A percentile compares a stretch with the other conserved stretches of the same genome.
phyloP scores from a whole-genome alignment of 1,140 invertebrate species.

The Macrostomum lignano region DNA sequence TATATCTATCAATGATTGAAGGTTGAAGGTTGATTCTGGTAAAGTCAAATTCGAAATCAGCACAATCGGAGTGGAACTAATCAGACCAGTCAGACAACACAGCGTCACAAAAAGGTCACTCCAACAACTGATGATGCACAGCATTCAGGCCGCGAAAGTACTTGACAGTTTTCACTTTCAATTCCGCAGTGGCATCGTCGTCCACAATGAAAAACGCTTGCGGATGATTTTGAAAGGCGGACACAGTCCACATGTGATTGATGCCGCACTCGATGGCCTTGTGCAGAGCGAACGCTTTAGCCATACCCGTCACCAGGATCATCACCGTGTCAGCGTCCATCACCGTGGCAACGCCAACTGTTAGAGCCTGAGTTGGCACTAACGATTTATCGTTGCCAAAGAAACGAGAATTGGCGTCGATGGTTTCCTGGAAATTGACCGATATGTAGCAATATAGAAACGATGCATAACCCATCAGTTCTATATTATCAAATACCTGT shows the following conservation, averaged over 20 bases:
- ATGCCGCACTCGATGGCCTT: slow-evolving; percentile 86
- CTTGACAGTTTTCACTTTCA: slow-evolving; percentile 90
- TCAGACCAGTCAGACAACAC: too few relatives aligned
- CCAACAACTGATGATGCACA: too few relatives aligned
- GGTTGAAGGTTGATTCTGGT: too few relatives aligned
- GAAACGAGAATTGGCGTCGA: slow-evolving; percentile 80
- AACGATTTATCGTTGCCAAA: slow-evolving; percentile 64
- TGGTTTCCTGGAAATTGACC: too few relatives aligned
- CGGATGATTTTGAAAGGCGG: slow-evolving; percentile 74
- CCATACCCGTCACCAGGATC: slow-evolving; percentile 83
- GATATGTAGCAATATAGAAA: too few relatives aligned
- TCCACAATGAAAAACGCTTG: slow-evolving; percentile 74
- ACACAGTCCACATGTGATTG: slow-evolving; percentile 99
- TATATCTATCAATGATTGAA: too few relatives aligned
- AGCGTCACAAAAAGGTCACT: too few relatives aligned
- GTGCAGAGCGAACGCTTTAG: slow-evolving; percentile 80
- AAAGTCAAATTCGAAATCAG: too few relatives aligned
- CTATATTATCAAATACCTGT: too few relatives aligned
- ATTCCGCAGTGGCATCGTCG: slow-evolving; percentile 79
- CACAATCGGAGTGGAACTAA: too few relatives aligned
- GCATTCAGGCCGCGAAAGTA: slow-evolving; percentile 57
- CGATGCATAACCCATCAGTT: too few relatives aligned
- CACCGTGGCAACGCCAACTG: slow-evolving; percentile 88
- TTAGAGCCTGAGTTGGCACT: slow-evolving; percentile 33
- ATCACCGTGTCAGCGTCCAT: slow-evolving; percentile 93